phyloP scores from a whole-genome alignment of 2,888 invertebrate species.

The Yponomeuta plumbellus region DNA sequence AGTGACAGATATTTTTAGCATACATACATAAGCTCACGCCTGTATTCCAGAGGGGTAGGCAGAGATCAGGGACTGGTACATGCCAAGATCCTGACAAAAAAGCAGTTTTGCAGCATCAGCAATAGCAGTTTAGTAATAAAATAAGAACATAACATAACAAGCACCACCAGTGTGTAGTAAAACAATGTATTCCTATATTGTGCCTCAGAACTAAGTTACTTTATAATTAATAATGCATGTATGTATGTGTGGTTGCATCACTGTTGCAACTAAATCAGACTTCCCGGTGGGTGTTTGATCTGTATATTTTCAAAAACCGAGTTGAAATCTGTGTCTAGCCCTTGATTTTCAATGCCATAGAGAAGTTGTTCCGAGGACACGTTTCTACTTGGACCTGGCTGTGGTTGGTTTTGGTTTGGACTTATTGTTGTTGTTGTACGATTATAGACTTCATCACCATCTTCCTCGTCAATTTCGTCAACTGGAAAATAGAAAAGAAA shows the following conservation, averaged over 20 bases:
- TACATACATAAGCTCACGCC: no score
- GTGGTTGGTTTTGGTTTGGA: conserved; percentile 32
- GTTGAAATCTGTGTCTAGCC: conserved; percentile 78
- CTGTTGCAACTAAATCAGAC: conserved; percentile 45
- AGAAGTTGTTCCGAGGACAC: conserved; percentile 63
- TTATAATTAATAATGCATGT: neutral
- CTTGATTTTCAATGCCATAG: conserved; percentile 77
- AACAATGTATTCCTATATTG: neutral
- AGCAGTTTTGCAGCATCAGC: no score
- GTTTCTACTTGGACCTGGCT: conserved; percentile 65
- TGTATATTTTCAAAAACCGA: conserved; percentile 79
- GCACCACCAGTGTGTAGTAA: neutral
- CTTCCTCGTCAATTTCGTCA: conserved; percentile 71
- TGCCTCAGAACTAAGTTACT: neutral
- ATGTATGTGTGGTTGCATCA: neutral
- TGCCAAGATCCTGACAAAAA: no score
- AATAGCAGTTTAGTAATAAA: neutral
- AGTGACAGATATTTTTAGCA: no score
- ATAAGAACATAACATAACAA: no score
- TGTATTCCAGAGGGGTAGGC: no score
- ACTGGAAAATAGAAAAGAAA: conserved; percentile 36
- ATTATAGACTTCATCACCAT: conserved; percentile 65
- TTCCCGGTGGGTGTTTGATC: conserved; percentile 63
- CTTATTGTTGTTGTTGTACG: conserved; percentile 52
- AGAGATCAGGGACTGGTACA: no score